phyloP scores from a whole-genome alignment of 1,140 invertebrate species.

The Oryctes rhinoceros region DNA sequence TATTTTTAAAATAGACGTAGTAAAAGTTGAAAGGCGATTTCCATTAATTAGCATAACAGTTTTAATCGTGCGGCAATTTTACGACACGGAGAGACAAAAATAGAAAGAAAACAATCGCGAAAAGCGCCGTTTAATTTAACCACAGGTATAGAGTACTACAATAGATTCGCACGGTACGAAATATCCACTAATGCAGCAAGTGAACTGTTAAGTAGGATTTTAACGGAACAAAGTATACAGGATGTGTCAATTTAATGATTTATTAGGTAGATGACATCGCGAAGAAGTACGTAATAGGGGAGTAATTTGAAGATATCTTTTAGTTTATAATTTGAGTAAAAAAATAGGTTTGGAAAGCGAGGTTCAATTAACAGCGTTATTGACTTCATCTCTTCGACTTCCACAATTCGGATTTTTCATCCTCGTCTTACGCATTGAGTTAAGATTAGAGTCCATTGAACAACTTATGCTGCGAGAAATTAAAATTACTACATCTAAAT shows the following conservation, averaged over 20 bases:
- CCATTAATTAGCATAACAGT: slow-evolving; percentile 10
- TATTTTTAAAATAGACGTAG: not conserved
- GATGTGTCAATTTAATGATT: too few species aligned
- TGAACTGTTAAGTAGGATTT: slow-evolving; percentile 1
- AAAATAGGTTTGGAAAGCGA: too few species aligned
- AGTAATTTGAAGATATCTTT: not conserved
- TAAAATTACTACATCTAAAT: too few species aligned
- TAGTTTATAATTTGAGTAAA: too few species aligned
- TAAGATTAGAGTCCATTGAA: too few species aligned
- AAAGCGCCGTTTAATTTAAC: not conserved
- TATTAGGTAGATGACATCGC: too few species aligned
- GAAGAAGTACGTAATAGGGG: too few species aligned
- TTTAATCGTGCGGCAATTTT: not conserved
- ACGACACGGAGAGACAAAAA: not conserved
- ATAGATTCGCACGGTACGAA: slow-evolving; percentile 9
- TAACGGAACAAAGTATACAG: not conserved
- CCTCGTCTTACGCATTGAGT: too few species aligned
- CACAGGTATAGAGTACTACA: not conserved
- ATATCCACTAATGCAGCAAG: not conserved
- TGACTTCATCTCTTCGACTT: too few species aligned
- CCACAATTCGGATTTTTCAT: too few species aligned
- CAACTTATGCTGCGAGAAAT: too few species aligned
- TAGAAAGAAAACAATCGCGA: not conserved
- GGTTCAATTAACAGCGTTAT: too few species aligned
- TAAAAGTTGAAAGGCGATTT: slow-evolving; percentile 11